These are phyloP conservation scores for Emydocephalus ijimae DNA, from an alignment of 2,113 vertebrate species.

Conservation along the genomic window DNA sequence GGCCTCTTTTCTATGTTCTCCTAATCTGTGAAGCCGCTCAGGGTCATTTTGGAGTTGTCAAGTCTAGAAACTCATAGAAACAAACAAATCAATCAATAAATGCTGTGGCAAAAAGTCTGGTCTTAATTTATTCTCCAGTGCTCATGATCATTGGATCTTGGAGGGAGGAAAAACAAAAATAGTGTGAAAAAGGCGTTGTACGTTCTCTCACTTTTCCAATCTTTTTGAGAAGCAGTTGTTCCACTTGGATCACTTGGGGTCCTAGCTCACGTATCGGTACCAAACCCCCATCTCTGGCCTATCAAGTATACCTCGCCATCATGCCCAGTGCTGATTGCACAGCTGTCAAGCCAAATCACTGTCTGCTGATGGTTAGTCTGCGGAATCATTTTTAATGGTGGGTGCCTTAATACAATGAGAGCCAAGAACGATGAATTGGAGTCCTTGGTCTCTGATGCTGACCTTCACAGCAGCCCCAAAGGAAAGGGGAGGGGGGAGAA, in stretches of 20 bases:
- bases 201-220: not conserved
- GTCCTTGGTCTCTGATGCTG: not conserved
- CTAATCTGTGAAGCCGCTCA: not conserved
- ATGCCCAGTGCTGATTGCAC: not conserved
- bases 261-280: not conserved
- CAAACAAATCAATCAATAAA: not conserved
- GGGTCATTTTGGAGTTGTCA: not conserved
- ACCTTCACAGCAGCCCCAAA: not conserved
- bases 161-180: not conserved
- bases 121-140: not conserved
- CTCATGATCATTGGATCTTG: not conserved
- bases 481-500: not conserved
- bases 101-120: not conserved
- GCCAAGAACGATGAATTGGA: not conserved
- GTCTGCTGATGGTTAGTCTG: not conserved
- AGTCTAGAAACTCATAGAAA: not conserved
- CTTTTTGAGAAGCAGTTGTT: not conserved
- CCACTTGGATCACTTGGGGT: not conserved
- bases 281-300: not conserved
- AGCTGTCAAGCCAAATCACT: not conserved
- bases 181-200: not conserved
- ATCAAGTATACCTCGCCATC: not conserved
- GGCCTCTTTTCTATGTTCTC: not conserved
- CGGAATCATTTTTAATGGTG: slow-evolving; percentile 9
- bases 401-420: not conserved